Evolutionary conservation across 53 echinoderm and acorn worm genomes (phyloP).

Genomic region (Stichopus horrens): DNA sequence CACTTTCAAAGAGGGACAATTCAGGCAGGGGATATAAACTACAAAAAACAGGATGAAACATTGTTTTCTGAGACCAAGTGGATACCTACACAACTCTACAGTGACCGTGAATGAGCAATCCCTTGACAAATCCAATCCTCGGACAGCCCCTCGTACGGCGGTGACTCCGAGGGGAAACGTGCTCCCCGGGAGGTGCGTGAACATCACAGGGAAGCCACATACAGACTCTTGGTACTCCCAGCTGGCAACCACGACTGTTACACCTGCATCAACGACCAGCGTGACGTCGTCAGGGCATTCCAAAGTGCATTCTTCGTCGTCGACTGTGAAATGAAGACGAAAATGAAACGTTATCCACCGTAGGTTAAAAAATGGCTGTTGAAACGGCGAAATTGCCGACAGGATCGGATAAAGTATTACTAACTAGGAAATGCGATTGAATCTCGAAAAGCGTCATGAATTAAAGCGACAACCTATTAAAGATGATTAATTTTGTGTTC

Average conservation of each 20-base stretch:
- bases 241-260: not conserved
- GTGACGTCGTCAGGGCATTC: slow-evolving; percentile 15
- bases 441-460: too few species aligned
- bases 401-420: too few species aligned
- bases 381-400: too few species aligned
- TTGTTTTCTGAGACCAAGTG: not conserved
- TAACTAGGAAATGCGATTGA: too few species aligned
- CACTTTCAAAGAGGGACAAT: too few species aligned
- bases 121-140: not conserved
- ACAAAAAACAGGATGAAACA: too few species aligned
- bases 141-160: not conserved
- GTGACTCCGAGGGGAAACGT: slow-evolving; percentile 7
- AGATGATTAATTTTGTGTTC: too few species aligned
- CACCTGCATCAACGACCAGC: not conserved
- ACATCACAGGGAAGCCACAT: slow-evolving; percentile 15
- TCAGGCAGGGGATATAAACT: too few species aligned
- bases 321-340: not conserved
- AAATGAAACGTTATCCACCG: not conserved
- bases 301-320: slow-evolving; percentile 11
- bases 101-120: slow-evolving; percentile 34
- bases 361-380: too few species aligned
- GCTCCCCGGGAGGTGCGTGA: slow-evolving; percentile 9
- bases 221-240: slow-evolving; percentile 17
- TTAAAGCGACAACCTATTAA: too few species aligned
- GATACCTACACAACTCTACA: not conserved